Base-by-base conservation (phyloP, 2,113 vertebrate species). In the Ageneiosus marmoratus region DNA sequence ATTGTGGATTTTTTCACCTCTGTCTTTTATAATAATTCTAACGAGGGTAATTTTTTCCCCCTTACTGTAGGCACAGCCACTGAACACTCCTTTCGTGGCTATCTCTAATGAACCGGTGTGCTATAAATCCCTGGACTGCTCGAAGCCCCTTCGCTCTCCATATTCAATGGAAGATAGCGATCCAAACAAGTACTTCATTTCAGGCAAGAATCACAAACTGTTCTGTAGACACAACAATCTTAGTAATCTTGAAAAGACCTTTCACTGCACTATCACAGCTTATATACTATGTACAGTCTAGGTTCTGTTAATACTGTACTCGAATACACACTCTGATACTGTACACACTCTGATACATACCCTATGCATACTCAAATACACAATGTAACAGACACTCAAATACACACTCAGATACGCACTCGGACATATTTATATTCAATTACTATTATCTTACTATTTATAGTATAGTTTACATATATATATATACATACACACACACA, bases 141-240 rank as follows among this genome's bases (percentile, higher is more conserved):
- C 89, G 86, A 84, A 74, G n/a, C 79, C 88, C 0, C 56, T 44
- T 13, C 87, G 76, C 34, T 94, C 90, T 4, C 93, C 94, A 0
- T 94, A 94, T 79, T 86, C 83, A 32, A 93, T 95, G 94, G 93
- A 94, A 24, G 93, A 95, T 32, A 86, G 83, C 18, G 87, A 93
- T 51, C 95, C 93, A 3, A 83, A 87, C 37, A 96, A 95, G 86
- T 93, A 91, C 89, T 97, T 95, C 80, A 93, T 95, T 67, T 91
- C 96, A 93, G 96, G 95, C 95, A 88, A 91, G 69, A 34, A 20
- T 55, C 60, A 69, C 22, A 58, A n/a, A 27, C 3, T 3, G 8
- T n/a, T 60, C 12, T 60, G 12, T 7, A 18, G 1, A 27, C 53
- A 41, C 12, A 56, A 5, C 0, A 0, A n/a, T n/a, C n/a, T n/a